Conservation (phyloP, 2,797 vertebrate species). For the Helostoma temminkii region DNA sequence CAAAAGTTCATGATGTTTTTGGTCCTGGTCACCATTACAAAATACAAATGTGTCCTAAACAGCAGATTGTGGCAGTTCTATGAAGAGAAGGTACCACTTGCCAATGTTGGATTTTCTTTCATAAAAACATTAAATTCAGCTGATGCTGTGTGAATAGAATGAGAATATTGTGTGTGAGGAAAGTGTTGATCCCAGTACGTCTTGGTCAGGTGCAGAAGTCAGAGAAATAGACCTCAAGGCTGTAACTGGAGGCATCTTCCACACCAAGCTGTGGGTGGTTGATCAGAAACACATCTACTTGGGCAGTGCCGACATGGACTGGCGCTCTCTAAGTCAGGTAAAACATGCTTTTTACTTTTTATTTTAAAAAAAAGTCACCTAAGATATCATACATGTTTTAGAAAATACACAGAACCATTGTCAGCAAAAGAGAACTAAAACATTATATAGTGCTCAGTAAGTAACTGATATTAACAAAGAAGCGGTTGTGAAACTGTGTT, state of each 20-base stretch:
- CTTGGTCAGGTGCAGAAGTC: constrained; percentile 81
- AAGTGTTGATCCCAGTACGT: neutral
- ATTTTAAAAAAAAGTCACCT: too few relatives aligned
- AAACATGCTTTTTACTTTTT: neutral
- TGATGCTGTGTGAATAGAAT: neutral
- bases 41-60: too few relatives aligned
- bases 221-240: constrained; percentile 75
- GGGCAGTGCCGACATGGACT: constrained; percentile 88
- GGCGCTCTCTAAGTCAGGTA: constrained; percentile 87
- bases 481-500: too few relatives aligned
- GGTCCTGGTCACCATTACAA: neutral
- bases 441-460: too few relatives aligned
- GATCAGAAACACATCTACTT: constrained; percentile 85
- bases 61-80: too few relatives aligned
- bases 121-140: neutral
- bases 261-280: constrained; percentile 87
- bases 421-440: too few relatives aligned
- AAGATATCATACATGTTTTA: too few relatives aligned
- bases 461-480: too few relatives aligned
- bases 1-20: neutral
- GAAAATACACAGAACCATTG: neutral
- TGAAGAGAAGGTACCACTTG: too few relatives aligned
- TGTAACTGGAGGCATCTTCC: constrained; percentile 83
- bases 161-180: neutral
- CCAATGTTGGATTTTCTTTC: too few relatives aligned